Percentiles rank a stretch among this genome's conserved stretches.
These are phyloP conservation scores for Anguilla marmorata DNA, from an alignment of 2,797 vertebrate species.

Conservation along the genomic window DNA sequence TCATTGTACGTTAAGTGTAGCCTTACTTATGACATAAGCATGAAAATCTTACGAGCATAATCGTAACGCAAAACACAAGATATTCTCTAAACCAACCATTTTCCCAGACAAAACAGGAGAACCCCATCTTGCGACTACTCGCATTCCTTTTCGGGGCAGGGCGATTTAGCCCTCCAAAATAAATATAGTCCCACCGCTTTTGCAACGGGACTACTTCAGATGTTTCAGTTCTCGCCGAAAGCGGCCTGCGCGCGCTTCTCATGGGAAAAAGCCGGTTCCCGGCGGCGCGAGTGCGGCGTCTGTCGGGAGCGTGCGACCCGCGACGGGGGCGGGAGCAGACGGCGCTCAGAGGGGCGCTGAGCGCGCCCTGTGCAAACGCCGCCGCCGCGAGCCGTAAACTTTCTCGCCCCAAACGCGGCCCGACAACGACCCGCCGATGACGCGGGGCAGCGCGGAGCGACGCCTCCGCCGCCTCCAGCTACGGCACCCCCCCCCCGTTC, in stretches of 20 bases:
- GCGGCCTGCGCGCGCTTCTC: background rate
- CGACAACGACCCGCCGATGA: conserved; percentile 25
- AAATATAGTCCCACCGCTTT: background rate
- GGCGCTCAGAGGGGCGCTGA: conserved; percentile 10
- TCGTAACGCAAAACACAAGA: background rate
- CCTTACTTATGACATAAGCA: background rate
- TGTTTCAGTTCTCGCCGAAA: background rate
- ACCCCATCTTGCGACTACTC: background rate
- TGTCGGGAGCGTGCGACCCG: conserved; percentile 10
- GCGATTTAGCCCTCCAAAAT: background rate
- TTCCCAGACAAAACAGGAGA: background rate
- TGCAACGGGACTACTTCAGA: background rate
- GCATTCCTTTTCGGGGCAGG: background rate
- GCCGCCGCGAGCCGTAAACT: conserved; percentile 17
- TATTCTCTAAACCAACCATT: background rate
- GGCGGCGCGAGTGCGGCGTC: background rate
- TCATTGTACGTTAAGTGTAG: background rate
- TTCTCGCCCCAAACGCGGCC: background rate
- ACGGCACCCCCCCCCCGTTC: background rate
- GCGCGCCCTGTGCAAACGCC: conserved; percentile 24
- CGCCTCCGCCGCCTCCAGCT: background rate
- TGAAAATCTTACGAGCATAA: background rate
- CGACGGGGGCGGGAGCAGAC: conserved; percentile 6
- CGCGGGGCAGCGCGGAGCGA: background rate
- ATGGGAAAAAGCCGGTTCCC: conserved; percentile 20